Percentiles rank a stretch among this genome's conserved stretches.
Conservation (phyloP, 2,113 vertebrate genomes). For the Chroicocephalus ridibundus region DNA sequence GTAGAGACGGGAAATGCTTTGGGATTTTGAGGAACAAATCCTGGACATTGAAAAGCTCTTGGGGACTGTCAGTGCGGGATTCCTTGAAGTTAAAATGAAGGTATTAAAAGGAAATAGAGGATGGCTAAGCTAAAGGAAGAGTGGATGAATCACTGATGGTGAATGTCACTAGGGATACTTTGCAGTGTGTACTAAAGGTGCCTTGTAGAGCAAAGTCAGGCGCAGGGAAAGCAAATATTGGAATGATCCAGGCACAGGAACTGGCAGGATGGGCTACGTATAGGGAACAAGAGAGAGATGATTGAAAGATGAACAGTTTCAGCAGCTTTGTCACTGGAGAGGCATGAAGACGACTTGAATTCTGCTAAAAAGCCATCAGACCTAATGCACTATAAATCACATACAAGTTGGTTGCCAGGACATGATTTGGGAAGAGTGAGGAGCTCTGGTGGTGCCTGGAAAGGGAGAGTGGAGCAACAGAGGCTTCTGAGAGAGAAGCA, state of each 20-base stretch:
- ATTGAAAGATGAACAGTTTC: neutral
- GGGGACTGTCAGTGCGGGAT: neutral
- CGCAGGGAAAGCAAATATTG: neutral
- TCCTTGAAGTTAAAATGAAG: neutral
- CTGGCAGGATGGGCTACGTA: rapidly evolving
- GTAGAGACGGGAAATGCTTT: neutral
- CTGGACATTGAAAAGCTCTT: neutral
- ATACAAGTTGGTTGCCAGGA: neutral
- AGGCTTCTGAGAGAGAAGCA: neutral
- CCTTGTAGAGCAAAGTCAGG: neutral
- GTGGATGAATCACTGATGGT: neutral
- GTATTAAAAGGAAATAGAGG: neutral
- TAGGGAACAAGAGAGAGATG: neutral
- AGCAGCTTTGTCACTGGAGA: neutral
- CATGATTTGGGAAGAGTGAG: neutral
- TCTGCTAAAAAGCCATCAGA: neutral
- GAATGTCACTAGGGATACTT: neutral
- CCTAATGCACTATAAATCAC: no score
- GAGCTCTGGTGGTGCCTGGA: neutral
- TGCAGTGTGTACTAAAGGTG: neutral
- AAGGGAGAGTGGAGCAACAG: neutral
- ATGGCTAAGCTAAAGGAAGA: neutral
- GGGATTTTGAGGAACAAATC: neutral
- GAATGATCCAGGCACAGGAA: neutral
- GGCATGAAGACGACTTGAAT: neutral